Conservation (phyloP, 2,113 vertebrate genomes). For the Trematocara marginatum region DNA sequence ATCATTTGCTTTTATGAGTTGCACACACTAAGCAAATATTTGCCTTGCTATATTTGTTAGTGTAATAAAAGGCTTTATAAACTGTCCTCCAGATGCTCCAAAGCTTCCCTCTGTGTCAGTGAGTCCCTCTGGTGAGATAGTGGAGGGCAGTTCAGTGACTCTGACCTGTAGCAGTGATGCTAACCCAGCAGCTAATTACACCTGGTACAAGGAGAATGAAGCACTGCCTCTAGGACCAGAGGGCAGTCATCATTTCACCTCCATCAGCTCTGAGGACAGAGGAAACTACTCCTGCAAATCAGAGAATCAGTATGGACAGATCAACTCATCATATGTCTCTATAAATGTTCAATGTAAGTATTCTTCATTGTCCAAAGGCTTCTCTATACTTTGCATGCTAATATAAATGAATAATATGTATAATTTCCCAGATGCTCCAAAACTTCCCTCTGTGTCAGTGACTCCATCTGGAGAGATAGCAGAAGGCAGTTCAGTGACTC, state of each 20-base stretch:
- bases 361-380: neutral
- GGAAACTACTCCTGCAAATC: neutral
- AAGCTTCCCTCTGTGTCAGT: neutral
- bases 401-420: neutral
- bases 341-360: neutral
- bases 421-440: neutral
- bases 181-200: neutral
- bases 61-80: neutral
- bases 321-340: neutral
- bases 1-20: neutral
- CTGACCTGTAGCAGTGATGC: neutral
- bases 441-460: neutral
- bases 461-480: fast-evolving
- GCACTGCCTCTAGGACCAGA: neutral
- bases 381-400: neutral
- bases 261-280: neutral
- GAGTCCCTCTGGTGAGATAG: neutral
- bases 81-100: neutral
- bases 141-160: fast-evolving
- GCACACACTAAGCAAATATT: neutral
- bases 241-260: neutral
- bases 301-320: neutral
- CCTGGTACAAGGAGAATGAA: neutral
- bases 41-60: neutral
- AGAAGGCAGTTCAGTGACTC: fast-evolving